Percentiles rank a stretch among this genome's conserved stretches.
Conservation (phyloP, 1,140 invertebrate genomes). For the Eriosoma lanigerum region DNA sequence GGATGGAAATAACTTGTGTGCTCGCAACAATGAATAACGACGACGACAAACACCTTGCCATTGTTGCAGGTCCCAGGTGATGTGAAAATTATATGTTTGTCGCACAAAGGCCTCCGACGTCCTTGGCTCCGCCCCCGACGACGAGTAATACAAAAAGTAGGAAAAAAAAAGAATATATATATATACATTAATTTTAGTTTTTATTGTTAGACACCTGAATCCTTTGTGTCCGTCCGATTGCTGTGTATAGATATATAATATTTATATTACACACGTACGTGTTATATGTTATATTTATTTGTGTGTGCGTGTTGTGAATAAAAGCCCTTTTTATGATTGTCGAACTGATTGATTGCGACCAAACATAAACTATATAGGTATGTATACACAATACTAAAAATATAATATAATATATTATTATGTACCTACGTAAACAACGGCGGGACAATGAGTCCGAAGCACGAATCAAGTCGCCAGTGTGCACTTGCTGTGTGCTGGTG, state of each 20-base stretch:
- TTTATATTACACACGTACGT: not conserved
- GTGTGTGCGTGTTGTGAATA: not conserved
- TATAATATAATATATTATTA: not conserved
- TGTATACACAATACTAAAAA: not conserved
- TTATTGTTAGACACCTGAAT: slow-evolving; percentile 44
- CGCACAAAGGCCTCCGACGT: slow-evolving; percentile 29
- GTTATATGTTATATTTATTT: slow-evolving; percentile 7
- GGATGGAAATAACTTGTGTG: too few species aligned
- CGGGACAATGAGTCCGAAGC: not conserved
- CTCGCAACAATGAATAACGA: slow-evolving; percentile 5
- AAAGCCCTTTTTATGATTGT: slow-evolving; percentile 28
- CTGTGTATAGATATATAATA: not conserved
- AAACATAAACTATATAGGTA: not conserved
- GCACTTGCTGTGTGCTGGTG: too few species aligned
- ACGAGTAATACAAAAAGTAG: not conserved
- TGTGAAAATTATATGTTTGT: slow-evolving; percentile 40
- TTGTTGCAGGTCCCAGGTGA: slow-evolving; percentile 31
- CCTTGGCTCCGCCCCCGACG: slow-evolving; percentile 21
- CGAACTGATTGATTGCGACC: slow-evolving; percentile 44
- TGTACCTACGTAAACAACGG: not conserved
- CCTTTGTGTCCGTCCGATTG: slow-evolving; percentile 28
- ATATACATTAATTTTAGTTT: slow-evolving; percentile 35
- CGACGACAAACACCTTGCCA: slow-evolving; percentile 43
- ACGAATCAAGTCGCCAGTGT: not conserved
- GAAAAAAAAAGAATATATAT: too few species aligned